Evolutionary conservation across 2,888 invertebrate species (phyloP), one percentile per base, ranked within the genome.

Genomic region (Drosophila recens): DNA sequence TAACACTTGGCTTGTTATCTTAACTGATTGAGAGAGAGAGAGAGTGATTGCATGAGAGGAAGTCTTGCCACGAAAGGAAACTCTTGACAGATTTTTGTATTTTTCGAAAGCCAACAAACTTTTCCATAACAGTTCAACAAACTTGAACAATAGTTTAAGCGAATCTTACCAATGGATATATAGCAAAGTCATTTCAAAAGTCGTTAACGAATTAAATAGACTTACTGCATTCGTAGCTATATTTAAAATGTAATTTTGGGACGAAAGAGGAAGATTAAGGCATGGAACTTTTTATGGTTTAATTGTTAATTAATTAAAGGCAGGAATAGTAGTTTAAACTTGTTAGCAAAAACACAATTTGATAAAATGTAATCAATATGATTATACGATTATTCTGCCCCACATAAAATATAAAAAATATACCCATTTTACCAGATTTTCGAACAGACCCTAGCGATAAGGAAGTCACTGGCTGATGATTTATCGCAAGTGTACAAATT

Each of bases 31-130:
- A 34, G 27, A 40, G 15, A 43, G 11, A 34, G 11, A 46, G 67
- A 49, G 33, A 38, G 36, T 13, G 40, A 27, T 53, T 53, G 61
- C 53, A 15, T 34, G 64, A 52, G 52, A 43, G 61, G 56, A 69
- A 73, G 30, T 40, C 49, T 49, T 3, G 15, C 11, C 15, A 45
- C 43, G 61, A 51, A 76, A 76, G 76, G 73, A 77, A 77, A 73
- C 76, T 67, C 56, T 63, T 66, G 67, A 56, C 69, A 73, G 66
- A 61, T 62, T 43, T 64, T 52, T 52, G 17, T 9, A 34, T 67
- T 64, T 57, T 77, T 64, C 69, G 67, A 77, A 76, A 77, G 77
- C 66, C 43, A 57, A 57, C 45, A 43, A 23, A 42, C 20, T 42
- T 23, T 38, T 36, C 13, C 13, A 23, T 40, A 13, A 2, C 46